Evolutionary conservation across 2,113 vertebrate species (phyloP).

Genomic region (Channa argus): DNA sequence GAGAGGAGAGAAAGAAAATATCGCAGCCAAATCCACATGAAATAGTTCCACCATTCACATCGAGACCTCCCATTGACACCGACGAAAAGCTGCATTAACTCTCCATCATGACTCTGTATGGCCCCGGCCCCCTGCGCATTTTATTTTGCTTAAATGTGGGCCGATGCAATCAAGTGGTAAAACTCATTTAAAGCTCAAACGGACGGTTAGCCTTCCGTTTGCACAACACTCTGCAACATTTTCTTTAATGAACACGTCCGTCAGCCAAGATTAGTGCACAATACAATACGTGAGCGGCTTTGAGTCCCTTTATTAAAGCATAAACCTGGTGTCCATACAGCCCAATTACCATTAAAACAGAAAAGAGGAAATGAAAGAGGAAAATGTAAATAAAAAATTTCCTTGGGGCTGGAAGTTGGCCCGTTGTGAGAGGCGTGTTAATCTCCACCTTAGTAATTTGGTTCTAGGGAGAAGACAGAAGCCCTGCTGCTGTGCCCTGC

Average conservation of each 20-base stretch:
- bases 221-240: slow-evolving; percentile 26
- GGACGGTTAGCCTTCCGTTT: slow-evolving; percentile 27
- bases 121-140: slow-evolving; percentile 36
- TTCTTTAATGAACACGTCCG: slow-evolving; percentile 37
- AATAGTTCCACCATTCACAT: slow-evolving; percentile 89
- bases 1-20: slow-evolving; percentile 84
- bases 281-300: slow-evolving; percentile 23
- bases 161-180: slow-evolving; percentile 67
- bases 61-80: slow-evolving; percentile 89
- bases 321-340: slow-evolving; percentile 47
- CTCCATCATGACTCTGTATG: slow-evolving; percentile 59
- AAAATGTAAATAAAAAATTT: slow-evolving; percentile 96
- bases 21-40: slow-evolving; percentile 90
- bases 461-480: slow-evolving; percentile 99
- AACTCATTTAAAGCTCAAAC: slow-evolving; percentile 58
- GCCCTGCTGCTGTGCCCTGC: slow-evolving; percentile 98
- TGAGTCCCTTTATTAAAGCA: slow-evolving; percentile 25
- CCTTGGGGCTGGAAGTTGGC: slow-evolving; percentile 93
- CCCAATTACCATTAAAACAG: slow-evolving; percentile 82
- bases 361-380: slow-evolving; percentile 91
- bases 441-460: slow-evolving; percentile 99
- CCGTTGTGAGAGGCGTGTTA: slow-evolving; percentile 95
- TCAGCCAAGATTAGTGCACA: slow-evolving; percentile 30
- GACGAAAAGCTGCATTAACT: slow-evolving; percentile 77
- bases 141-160: slow-evolving; percentile 70